Evolutionary conservation across 1,140 invertebrate genomes (phyloP).

Genomic region (Monomorium pharaonis): DNA sequence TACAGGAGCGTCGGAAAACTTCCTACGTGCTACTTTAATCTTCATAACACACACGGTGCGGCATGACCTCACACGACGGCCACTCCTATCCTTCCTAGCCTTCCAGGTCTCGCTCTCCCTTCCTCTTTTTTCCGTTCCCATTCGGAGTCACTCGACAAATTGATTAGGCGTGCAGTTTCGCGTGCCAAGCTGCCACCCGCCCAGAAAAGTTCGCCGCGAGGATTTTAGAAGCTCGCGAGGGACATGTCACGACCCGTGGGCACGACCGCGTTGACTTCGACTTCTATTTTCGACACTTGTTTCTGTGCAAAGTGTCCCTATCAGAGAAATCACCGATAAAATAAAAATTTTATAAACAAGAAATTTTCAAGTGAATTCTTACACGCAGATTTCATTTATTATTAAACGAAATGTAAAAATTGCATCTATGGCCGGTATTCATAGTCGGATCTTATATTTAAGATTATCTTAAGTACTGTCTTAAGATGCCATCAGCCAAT

Average conservation of each 20-base stretch:
- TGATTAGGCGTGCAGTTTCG: constrained; percentile 53
- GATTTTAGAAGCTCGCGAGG: background rate
- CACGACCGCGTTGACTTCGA: background rate
- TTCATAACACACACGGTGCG: constrained; percentile 19
- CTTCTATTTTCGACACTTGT: background rate
- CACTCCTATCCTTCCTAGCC: constrained; percentile 46
- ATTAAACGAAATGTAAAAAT: background rate
- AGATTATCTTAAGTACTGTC: too few species aligned
- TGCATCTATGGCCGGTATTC: too few species aligned
- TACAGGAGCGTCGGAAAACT: constrained; percentile 24
- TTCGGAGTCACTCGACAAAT: constrained; percentile 46
- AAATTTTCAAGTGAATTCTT: background rate
- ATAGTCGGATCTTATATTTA: too few species aligned
- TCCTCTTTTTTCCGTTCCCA: background rate
- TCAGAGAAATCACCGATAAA: background rate
- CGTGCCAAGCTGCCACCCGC: background rate
- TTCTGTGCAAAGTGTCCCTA: background rate
- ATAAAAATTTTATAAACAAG: background rate
- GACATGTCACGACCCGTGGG: background rate
- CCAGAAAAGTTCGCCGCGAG: background rate
- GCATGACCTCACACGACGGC: constrained; percentile 34
- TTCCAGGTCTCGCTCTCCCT: background rate
- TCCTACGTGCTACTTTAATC: constrained; percentile 42
- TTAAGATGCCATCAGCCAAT: too few species aligned
- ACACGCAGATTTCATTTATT: background rate